Evolutionary conservation across 2,113 vertebrate species (phyloP), one percentile per base, ranked within the genome.

Genomic region (Brienomyrus longianalis): DNA sequence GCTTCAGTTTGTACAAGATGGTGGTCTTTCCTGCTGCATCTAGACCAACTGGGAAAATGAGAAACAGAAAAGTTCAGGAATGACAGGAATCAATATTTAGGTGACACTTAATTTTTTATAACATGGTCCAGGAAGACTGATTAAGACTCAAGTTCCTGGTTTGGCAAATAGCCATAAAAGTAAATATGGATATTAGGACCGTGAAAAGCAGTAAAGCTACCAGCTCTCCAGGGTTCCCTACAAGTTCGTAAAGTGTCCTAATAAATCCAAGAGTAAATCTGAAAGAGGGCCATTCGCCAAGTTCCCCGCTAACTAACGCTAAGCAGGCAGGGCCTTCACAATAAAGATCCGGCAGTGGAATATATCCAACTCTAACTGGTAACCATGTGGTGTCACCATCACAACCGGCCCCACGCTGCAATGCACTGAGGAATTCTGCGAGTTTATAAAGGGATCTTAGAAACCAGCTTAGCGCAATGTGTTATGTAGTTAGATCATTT

Each of bases 11-110:
- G 95, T 99, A 99, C 90, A 99, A 95, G 92, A 99, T 99, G n/a
- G 98, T 99, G 8, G 98, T 99, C 96, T 99, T 99, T 48, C 98
- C 98, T 0, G 98, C 98, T 1, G 98, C 98, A 88, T 99, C 98
- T 92, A 99, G 94, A 86, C 98, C 98, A 93, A 99, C 97, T 98
- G 90, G 45, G 95, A 89, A 27, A 19, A 54, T 43, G 62, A 66
- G 51, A 7, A 19, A 70, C 0, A 86, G 31, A 31, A n/a, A 84
- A 3, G 11, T 89, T 56, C 70, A 35, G 31, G 56, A 31, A 27
- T 19, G 54, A 11, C 84, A 23, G 15, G 43, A 47, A 35, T 48
- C 1, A 23, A 21, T 83, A 45, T 43, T 77, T 6, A 39, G 31
- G 31, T 19, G 35, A 39, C 31, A 77, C 27, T 39, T 27, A 66